Evolutionary conservation across 2,113 vertebrate genomes (phyloP).

Genomic region (Ciconia maguari): DNA sequence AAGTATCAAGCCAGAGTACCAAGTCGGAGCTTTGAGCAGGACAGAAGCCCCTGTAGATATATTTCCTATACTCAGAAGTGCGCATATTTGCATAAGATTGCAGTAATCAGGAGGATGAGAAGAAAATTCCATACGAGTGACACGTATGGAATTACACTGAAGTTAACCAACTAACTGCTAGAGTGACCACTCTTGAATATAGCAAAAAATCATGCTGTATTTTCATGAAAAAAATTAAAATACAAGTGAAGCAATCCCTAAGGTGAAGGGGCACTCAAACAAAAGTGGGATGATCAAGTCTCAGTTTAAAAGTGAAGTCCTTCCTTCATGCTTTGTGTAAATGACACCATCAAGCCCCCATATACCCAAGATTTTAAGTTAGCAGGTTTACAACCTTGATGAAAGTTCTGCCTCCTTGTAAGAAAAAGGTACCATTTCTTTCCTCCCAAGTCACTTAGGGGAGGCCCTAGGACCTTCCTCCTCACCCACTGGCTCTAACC

Average conservation of each 20-base stretch:
- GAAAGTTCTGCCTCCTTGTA: not conserved
- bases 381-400: not conserved
- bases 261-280: not conserved
- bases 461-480: not conserved
- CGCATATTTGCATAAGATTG: not conserved
- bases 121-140: not conserved
- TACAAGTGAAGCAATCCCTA: not conserved
- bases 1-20: not conserved
- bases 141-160: not conserved
- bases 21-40: not conserved
- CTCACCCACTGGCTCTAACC: not conserved
- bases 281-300: not conserved
- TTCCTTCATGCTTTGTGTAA: not conserved
- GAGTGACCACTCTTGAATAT: not conserved
- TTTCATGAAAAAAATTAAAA: not conserved
- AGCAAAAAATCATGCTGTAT: not conserved
- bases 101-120: not conserved
- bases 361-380: not conserved
- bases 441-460: not conserved
- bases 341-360: not conserved
- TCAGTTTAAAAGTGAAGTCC: not conserved
- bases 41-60: not conserved
- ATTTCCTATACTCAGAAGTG: not conserved
- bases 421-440: not conserved
- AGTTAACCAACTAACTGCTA: not conserved